Base-by-base conservation (phyloP, 2,113 vertebrate genomes). In the Tonatia bakeri region DNA sequence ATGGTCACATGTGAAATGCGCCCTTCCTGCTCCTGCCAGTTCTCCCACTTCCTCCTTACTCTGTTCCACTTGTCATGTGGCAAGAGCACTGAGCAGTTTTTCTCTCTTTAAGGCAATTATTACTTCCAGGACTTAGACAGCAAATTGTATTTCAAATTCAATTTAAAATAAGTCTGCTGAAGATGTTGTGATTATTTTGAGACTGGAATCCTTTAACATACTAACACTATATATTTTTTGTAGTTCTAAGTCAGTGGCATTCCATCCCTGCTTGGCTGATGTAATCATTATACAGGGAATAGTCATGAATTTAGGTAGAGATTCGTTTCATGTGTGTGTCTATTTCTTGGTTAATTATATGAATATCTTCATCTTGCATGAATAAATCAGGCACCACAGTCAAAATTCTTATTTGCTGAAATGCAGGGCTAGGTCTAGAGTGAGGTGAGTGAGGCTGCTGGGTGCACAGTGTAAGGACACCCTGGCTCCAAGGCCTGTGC, bases 81-180 rank as follows among this genome's bases (percentile, higher is more conserved):
- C 17, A 97, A 90, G 5, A 47, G 47, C 72, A 72, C 15, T 50
- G 80, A 94, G 70, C 80, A 94, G 1, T 5, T 85, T 94, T 64
- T 94, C 77, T 95, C 81, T 85, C 95, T 88, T 93, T 82, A 91
- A 94, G 79, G 28, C 31, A 97, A 94, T 96, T 88, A 95, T 95
- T 76, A n/a, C 8, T 40, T 86, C 52, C 15, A n/a, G 91, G 52
- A 97, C 95, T 95, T 94, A 93, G 24, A 79, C 59, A 73, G 97
- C 20, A 97, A 93, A 93, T 73, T 95, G 31, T 83, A 15, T 47
- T 70, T 95, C 91, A 94, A 97, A 92, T 97, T 96, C 43, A 94
- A 94, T 94, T 97, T 96, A 96, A 97, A 97, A 92, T 94, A 96
- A 97, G 94, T 70, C 33, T 59, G 47, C 24, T 80, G 15, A 75